Evolutionary conservation across 2,797 vertebrate genomes (phyloP).

Genomic region (Bryconaethiops microstoma): DNA sequence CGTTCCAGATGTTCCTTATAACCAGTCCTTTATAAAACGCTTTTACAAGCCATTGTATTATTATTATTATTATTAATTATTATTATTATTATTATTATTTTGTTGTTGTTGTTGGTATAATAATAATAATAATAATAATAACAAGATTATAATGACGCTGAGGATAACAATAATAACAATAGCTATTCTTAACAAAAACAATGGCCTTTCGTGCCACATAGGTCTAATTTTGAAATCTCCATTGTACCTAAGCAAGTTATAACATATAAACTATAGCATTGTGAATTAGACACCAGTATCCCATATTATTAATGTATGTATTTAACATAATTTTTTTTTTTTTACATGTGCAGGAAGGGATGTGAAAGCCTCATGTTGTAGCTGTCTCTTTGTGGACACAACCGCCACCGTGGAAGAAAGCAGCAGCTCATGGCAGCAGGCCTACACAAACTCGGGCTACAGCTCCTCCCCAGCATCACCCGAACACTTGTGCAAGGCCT

Average conservation of each 20-base stretch:
- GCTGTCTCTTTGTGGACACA: conserved; percentile 83
- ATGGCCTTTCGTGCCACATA: neutral
- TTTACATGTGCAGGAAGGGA: conserved; percentile 48
- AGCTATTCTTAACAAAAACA: too few species aligned
- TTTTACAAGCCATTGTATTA: neutral
- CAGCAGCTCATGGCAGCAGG: conserved; percentile 72
- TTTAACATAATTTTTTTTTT: neutral
- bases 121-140: too few species aligned
- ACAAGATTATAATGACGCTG: too few species aligned
- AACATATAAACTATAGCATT: neutral
- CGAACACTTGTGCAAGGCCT: conserved; percentile 81
- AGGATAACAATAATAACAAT: too few species aligned
- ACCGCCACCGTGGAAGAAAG: conserved; percentile 79
- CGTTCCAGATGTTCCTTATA: conserved; percentile 5
- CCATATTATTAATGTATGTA: neutral
- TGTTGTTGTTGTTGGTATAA: too few species aligned
- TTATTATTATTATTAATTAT: neutral
- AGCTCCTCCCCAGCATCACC: conserved; percentile 77
- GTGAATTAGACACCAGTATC: neutral
- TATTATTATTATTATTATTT: too few species aligned
- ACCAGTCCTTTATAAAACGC: neutral
- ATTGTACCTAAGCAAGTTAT: neutral
- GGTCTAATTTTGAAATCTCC: neutral
- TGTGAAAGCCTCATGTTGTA: conserved; percentile 84
- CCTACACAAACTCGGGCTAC: conserved; percentile 83